Conservation (phyloP, 1,140 invertebrate species). For the Drosophila mauritiana region DNA sequence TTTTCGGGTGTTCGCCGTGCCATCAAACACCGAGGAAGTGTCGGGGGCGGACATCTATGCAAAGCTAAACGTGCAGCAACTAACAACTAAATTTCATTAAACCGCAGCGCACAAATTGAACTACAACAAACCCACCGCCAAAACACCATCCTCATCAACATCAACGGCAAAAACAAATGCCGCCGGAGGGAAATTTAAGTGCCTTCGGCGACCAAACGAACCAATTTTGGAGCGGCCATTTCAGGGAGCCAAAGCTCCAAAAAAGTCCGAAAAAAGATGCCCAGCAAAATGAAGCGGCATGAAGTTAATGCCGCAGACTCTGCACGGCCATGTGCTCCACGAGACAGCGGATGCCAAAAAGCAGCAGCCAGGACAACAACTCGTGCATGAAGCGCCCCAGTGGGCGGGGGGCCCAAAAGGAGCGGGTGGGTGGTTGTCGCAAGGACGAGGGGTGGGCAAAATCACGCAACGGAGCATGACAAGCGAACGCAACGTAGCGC, state of each 20-base stretch:
- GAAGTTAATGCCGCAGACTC: conserved; percentile 60
- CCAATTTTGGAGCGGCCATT: conserved; percentile 69
- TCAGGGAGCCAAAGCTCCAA: conserved; percentile 25
- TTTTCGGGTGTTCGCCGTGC: conserved; percentile 14
- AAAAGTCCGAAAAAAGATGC: conserved; percentile 29
- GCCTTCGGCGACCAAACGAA: conserved; percentile 72
- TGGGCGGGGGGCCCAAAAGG: not conserved
- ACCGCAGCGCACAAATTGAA: conserved; percentile 79
- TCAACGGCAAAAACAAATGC: conserved; percentile 43
- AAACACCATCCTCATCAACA: conserved; percentile 25
- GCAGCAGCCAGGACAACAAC: conserved; percentile 51
- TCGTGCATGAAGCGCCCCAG: conserved; percentile 71
- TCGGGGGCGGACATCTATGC: conserved; percentile 48
- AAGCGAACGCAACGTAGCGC: conserved; percentile 82
- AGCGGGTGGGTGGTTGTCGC: conserved; percentile 6
- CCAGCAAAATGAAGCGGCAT: conserved; percentile 60
- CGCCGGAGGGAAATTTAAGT: conserved; percentile 75
- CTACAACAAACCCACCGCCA: conserved; percentile 60
- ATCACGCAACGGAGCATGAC: conserved; percentile 80
- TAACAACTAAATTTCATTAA: conserved; percentile 82
- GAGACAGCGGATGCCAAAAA: conserved; percentile 52
- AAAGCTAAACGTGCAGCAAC: conserved; percentile 78
- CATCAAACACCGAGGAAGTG: conserved; percentile 29
- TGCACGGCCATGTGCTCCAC: conserved; percentile 55
- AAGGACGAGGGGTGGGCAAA: conserved; percentile 49